phyloP scores from a whole-genome alignment of 2,113 vertebrate genomes.

The Pleuronectes platessa region DNA sequence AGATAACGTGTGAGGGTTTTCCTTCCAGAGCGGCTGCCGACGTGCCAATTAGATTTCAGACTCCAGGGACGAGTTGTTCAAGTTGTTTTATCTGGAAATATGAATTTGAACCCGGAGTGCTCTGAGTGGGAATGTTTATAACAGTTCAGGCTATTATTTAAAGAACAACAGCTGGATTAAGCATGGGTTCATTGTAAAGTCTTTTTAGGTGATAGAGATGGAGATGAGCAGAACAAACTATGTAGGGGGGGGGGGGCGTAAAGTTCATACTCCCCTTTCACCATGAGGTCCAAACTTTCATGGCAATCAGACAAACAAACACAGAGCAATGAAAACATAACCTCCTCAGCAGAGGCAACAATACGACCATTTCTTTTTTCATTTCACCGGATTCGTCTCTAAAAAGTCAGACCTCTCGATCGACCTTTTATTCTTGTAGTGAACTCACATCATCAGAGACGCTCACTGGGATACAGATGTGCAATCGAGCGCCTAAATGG shows the following conservation, averaged over 20 bases:
- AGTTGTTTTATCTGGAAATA: background rate
- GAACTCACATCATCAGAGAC: background rate
- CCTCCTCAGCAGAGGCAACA: no score
- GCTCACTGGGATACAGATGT: background rate
- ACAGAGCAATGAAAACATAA: background rate
- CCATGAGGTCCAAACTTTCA: no score
- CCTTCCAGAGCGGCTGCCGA: slow-evolving; percentile 5
- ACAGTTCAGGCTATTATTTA: no score
- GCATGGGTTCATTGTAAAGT: no score
- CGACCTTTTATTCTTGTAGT: background rate
- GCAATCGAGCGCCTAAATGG: background rate
- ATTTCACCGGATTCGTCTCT: background rate
- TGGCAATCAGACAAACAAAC: no score
- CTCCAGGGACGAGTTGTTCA: background rate
- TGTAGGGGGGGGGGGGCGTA: no score
- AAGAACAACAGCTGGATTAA: no score
- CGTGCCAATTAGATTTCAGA: slow-evolving; percentile 7
- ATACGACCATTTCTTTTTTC: background rate
- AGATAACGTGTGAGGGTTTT: slow-evolving; percentile 9
- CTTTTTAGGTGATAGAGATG: no score
- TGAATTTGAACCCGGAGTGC: no score
- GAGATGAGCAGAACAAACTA: no score
- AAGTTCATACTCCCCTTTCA: no score
- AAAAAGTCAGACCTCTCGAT: background rate
- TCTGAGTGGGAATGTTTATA: no score